These are phyloP conservation scores for Strigamia crassipes DNA, from an alignment of 2,888 invertebrate species.

Conservation along the genomic window DNA sequence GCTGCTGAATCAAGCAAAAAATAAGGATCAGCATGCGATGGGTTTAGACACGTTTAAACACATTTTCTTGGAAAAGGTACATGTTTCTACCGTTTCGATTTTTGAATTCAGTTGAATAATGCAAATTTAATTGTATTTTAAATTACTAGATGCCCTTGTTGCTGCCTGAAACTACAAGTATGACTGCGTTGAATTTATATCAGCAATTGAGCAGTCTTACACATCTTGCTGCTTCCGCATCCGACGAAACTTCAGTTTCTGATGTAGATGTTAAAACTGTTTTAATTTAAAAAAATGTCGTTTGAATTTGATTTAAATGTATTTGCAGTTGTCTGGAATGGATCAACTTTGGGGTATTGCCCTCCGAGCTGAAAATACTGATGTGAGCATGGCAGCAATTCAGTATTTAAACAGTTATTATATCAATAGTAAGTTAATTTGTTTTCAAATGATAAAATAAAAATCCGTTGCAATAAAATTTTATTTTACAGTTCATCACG, in stretches of 20 bases:
- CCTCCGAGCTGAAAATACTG: slow-evolving; percentile 84
- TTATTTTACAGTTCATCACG: slow-evolving; percentile 56
- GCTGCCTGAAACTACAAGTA: slow-evolving; percentile 85
- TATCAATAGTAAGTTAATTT: slow-evolving; percentile 68
- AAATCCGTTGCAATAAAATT: neutral
- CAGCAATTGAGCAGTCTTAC: slow-evolving; percentile 89
- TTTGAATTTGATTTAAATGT: neutral
- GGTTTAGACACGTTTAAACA: slow-evolving; percentile 84
- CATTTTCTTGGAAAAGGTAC: slow-evolving; percentile 77
- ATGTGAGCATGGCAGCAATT: slow-evolving; percentile 92
- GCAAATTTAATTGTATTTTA: neutral
- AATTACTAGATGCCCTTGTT: slow-evolving; percentile 72
- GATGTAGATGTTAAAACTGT: neutral
- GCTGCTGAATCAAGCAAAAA: slow-evolving; percentile 88
- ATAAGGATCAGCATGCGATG: slow-evolving; percentile 84
- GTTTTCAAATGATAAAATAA: neutral
- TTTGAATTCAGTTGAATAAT: neutral
- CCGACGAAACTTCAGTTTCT: slow-evolving; percentile 46
- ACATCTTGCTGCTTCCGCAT: slow-evolving; percentile 72
- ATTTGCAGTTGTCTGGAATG: slow-evolving; percentile 72
- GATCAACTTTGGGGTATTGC: slow-evolving; percentile 95
- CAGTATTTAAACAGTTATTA: slow-evolving; percentile 93
- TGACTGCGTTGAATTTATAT: slow-evolving; percentile 87
- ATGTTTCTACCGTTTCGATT: too few species aligned
- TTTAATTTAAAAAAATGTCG: neutral